phyloP scores from a whole-genome alignment of 2,797 vertebrate species.

The Danio kyathit region DNA sequence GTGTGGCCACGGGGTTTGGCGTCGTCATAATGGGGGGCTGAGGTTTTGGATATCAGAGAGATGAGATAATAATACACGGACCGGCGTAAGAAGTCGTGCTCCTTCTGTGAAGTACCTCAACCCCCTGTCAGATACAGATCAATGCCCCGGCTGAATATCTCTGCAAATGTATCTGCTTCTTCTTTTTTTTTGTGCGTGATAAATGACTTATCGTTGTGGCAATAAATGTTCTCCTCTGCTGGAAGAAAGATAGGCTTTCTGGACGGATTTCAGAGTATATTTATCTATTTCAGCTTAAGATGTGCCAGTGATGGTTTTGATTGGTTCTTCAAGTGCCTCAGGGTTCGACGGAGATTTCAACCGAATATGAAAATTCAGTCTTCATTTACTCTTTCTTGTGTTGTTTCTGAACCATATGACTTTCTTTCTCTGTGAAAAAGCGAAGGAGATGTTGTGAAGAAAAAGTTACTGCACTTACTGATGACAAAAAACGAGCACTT shows the following conservation, averaged over 20 bases:
- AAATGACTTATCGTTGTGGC: slow-evolving; percentile 52
- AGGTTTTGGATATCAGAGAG: slow-evolving; percentile 37
- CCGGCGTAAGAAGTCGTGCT: slow-evolving; percentile 41
- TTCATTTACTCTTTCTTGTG: background rate
- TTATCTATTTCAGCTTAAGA: slow-evolving; percentile 28
- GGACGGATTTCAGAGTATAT: slow-evolving; percentile 20
- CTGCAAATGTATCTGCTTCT: slow-evolving; percentile 16
- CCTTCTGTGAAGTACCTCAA: slow-evolving; percentile 27
- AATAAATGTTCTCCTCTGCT: slow-evolving; percentile 42
- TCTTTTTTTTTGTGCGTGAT: slow-evolving; percentile 24
- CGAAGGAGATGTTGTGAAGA: background rate
- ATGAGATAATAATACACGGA: slow-evolving; percentile 43
- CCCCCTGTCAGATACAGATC: slow-evolving; percentile 28
- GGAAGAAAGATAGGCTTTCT: slow-evolving; percentile 50
- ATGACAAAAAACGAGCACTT: no score
- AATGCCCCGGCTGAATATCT: slow-evolving; percentile 25
- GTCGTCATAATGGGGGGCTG: slow-evolving; percentile 20
- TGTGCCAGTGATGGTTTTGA: slow-evolving; percentile 6
- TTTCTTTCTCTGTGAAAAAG: background rate
- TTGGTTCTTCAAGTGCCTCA: slow-evolving; percentile 25
- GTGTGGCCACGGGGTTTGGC: slow-evolving; percentile 48
- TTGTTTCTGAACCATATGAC: background rate
- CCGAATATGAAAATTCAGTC: background rate
- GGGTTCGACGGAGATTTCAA: slow-evolving; percentile 10
- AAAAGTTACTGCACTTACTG: background rate